phyloP scores from a whole-genome alignment of 2,113 vertebrate genomes.

The Phyllostomus hastatus region DNA sequence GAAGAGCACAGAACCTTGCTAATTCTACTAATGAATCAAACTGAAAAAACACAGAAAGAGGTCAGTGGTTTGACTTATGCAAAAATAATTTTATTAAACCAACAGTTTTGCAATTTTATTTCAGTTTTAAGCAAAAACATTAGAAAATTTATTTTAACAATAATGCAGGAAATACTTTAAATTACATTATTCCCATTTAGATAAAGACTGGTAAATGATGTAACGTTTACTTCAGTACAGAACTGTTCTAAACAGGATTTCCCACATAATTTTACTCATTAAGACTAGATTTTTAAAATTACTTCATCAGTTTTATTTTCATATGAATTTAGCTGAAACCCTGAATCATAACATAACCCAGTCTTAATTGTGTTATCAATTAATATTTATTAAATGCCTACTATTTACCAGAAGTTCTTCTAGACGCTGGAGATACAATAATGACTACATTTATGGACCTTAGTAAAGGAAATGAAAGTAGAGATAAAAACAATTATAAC shows the following conservation, averaged over 20 bases:
- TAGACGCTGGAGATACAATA: neutral
- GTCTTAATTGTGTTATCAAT: neutral
- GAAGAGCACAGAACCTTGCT: slow-evolving; percentile 40
- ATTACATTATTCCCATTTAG: neutral
- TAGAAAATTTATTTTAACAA: neutral
- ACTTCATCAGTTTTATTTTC: slow-evolving; percentile 10
- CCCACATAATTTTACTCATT: neutral
- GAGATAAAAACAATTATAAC: neutral
- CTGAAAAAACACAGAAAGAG: slow-evolving; percentile 49
- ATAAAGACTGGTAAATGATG: neutral
- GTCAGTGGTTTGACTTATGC: slow-evolving; percentile 22
- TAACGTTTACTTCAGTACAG: neutral
- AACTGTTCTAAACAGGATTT: neutral
- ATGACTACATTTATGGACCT: neutral
- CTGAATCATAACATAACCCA: neutral
- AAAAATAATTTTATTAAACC: slow-evolving; percentile 40
- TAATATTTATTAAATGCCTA: neutral
- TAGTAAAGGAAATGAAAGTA: neutral
- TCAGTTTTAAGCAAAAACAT: slow-evolving; percentile 14
- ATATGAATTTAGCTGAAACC: neutral
- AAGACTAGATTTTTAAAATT: neutral
- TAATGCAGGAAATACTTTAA: neutral
- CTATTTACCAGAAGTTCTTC: neutral
- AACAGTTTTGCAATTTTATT: slow-evolving; percentile 45
- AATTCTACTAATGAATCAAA: slow-evolving; percentile 59